Evolutionary conservation across 2,888 invertebrate species (phyloP).

Genomic region (Leucophenga montana): DNA sequence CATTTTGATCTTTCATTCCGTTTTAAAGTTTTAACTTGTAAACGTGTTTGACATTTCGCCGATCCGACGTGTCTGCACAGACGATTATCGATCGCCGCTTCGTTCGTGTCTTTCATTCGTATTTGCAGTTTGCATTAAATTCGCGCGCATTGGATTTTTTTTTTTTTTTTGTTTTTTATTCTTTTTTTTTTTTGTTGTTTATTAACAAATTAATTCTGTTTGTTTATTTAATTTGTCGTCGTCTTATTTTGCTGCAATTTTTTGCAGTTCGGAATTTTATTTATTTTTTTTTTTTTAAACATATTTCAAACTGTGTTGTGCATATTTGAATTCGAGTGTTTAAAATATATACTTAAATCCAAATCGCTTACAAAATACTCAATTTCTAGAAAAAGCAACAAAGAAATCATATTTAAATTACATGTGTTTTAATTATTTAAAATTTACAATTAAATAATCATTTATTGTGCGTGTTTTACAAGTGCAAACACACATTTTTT

Average conservation of each 20-base stretch:
- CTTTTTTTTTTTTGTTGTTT: conserved; percentile 39
- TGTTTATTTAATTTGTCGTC: too few species aligned
- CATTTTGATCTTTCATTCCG: conserved; percentile 61
- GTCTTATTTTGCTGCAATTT: background rate
- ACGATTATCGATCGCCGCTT: conserved; percentile 21
- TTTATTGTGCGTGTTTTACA: too few species aligned
- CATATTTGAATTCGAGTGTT: too few species aligned
- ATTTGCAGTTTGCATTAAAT: conserved; percentile 1
- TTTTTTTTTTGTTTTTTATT: conserved; percentile 33
- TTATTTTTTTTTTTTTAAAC: too few species aligned
- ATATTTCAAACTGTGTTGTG: too few species aligned
- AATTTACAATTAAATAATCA: too few species aligned
- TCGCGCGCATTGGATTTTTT: conserved; percentile 15
- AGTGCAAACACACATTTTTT: conserved; percentile 26
- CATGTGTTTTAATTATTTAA: too few species aligned
- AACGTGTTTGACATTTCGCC: conserved; percentile 55
- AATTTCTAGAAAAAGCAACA: too few species aligned
- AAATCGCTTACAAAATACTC: too few species aligned
- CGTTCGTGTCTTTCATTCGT: conserved; percentile 13
- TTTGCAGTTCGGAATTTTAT: background rate
- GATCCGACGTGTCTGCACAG: conserved; percentile 24
- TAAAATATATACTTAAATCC: too few species aligned
- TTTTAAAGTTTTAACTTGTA: conserved; percentile 55
- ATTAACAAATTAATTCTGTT: background rate
- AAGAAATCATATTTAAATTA: too few species aligned